A percentile compares a stretch with the other conserved stretches of the same genome.
phyloP scores from a whole-genome alignment of 2,113 vertebrate species.

The Tetraodon nigroviridis region DNA sequence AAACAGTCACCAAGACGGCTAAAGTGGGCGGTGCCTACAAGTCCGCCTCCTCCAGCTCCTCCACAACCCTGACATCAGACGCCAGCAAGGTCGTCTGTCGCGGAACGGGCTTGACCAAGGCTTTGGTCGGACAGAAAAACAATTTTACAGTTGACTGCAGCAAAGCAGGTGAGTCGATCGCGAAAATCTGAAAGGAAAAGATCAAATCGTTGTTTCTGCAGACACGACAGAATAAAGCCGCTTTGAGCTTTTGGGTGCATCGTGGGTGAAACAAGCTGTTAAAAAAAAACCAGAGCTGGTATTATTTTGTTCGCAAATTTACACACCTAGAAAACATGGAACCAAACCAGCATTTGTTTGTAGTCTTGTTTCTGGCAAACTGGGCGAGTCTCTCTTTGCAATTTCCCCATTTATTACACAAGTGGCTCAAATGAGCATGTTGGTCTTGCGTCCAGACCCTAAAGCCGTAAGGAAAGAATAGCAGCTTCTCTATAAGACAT shows the following conservation, averaged over 20 bases:
- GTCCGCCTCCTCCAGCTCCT: slow-evolving; percentile 63
- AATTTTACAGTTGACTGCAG: slow-evolving; percentile 92
- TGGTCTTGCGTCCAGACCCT: too few species aligned
- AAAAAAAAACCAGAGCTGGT: neutral
- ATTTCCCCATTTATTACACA: too few species aligned
- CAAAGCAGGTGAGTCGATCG: slow-evolving; percentile 82
- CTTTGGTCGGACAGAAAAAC: slow-evolving; percentile 89
- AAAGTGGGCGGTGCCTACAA: slow-evolving; percentile 77
- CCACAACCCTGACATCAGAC: slow-evolving; percentile 81
- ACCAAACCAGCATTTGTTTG: neutral
- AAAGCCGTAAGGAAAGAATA: too few species aligned
- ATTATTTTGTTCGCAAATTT: neutral
- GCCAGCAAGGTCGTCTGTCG: slow-evolving; percentile 90
- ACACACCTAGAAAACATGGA: neutral
- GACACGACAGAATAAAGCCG: neutral
- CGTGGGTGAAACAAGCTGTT: neutral
- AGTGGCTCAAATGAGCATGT: too few species aligned
- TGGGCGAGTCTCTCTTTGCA: neutral
- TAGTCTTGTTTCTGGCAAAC: neutral
- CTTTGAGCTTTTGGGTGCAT: neutral
- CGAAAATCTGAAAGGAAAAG: neutral
- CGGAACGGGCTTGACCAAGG: slow-evolving; percentile 81
- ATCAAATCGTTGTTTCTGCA: neutral
- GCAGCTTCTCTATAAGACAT: too few species aligned
- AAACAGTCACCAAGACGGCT: slow-evolving; percentile 84